phyloP scores from a whole-genome alignment of 2,797 vertebrate species.

The Menidia menidia region DNA sequence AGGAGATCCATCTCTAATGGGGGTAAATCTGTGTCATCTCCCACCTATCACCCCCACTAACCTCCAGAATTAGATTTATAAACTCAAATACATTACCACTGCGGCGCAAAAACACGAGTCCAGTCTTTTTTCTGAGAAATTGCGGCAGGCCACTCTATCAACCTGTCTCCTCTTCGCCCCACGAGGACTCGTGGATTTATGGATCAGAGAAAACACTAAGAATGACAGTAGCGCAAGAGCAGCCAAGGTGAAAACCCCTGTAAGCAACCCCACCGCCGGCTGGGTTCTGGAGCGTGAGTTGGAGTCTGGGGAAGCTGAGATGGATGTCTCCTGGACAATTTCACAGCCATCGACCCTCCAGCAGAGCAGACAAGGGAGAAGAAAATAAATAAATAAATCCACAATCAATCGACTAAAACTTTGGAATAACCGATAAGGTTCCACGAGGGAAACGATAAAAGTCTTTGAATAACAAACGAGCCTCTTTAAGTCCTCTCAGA shows the following conservation, averaged over 20 bases:
- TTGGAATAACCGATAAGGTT: too few relatives aligned
- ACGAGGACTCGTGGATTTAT: conserved; percentile 52
- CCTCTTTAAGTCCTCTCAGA: too few relatives aligned
- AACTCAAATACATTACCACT: conserved; percentile 49
- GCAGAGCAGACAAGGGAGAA: conserved; percentile 35
- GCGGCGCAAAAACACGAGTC: conserved; percentile 40
- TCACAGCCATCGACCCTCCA: conserved; percentile 65
- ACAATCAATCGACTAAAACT: too few relatives aligned
- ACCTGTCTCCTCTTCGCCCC: conserved; percentile 27
- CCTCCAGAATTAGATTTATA: conserved; percentile 48
- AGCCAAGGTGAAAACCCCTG: conserved; percentile 13
- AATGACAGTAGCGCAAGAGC: conserved; percentile 39
- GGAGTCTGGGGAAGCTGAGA: conserved; percentile 49
- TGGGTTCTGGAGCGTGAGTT: neutral
- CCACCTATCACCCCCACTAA: conserved; percentile 37
- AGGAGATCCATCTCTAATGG: conserved; percentile 37
- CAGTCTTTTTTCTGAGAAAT: conserved; percentile 21
- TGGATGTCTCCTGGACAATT: conserved; percentile 72
- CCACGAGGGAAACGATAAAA: too few relatives aligned
- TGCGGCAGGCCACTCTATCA: conserved; percentile 41
- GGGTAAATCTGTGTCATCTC: conserved; percentile 34
- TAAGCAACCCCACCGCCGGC: conserved; percentile 9
- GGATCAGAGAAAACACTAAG: conserved; percentile 20
- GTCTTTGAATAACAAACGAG: too few relatives aligned
- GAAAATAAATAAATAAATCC: conserved; percentile 7